Conservation (phyloP, 2,888 invertebrate species). For the Opisthograptis luteolata region DNA sequence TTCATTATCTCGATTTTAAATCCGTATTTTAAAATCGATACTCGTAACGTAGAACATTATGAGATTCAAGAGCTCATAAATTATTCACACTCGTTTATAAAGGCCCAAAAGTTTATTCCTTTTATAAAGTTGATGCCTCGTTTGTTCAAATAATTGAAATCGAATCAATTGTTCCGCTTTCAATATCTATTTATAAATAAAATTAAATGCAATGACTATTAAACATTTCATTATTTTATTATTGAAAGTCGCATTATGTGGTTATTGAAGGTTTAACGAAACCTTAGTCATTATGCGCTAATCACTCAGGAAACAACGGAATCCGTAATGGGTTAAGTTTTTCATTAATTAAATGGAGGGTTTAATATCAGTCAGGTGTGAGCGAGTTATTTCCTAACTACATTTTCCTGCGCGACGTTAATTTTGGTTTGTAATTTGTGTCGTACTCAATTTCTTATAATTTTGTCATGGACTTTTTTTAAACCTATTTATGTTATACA, state of each 20-base stretch:
- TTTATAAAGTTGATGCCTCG: conserved; percentile 21
- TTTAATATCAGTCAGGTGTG: conserved; percentile 35
- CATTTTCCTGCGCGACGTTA: conserved; percentile 3
- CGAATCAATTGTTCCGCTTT: conserved; percentile 16
- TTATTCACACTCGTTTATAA: conserved; percentile 20
- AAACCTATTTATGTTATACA: too few relatives aligned
- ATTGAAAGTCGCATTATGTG: conserved; percentile 19
- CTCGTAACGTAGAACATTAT: conserved; percentile 11
- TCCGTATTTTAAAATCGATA: conserved; percentile 10
- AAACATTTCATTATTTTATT: conserved; percentile 12
- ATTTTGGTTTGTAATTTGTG: background rate
- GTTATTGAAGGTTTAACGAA: conserved; percentile 20
- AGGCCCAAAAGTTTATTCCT: conserved; percentile 9
- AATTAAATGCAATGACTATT: background rate
- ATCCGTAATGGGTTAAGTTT: conserved; percentile 44
- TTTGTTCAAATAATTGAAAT: conserved; percentile 25
- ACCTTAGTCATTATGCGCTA: conserved; percentile 21
- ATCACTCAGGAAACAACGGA: conserved; percentile 36
- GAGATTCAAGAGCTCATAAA: conserved; percentile 16
- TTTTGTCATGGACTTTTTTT: too few relatives aligned
- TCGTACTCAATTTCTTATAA: too few relatives aligned
- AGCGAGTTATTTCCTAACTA: conserved; percentile 24
- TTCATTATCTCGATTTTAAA: conserved; percentile 11
- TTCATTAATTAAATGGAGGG: conserved; percentile 32
- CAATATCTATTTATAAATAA: background rate